A percentile compares a stretch with the other conserved stretches of the same genome.
These are phyloP conservation scores for Pterois miles DNA, from an alignment of 2,797 vertebrate species.

Conservation along the genomic window DNA sequence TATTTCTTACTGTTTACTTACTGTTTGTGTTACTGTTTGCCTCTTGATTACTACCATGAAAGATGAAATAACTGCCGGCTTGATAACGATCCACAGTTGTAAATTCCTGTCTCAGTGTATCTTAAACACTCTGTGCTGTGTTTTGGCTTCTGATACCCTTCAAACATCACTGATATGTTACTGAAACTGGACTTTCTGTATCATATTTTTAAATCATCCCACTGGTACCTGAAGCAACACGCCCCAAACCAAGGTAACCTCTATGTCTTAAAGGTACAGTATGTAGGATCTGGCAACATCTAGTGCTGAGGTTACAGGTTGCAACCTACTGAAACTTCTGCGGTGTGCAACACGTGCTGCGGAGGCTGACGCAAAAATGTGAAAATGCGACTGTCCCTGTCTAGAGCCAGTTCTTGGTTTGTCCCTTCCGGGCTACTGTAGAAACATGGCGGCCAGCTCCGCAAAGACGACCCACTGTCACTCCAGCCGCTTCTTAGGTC, in stretches of 20 bases:
- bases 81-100: neutral
- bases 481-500: too few species aligned
- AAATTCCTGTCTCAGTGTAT: neutral
- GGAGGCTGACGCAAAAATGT: too few species aligned
- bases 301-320: too few species aligned
- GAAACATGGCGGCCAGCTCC: too few species aligned
- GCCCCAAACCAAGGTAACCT: neutral
- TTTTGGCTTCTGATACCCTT: neutral
- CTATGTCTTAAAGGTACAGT: neutral
- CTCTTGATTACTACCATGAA: neutral
- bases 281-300: too few species aligned
- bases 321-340: too few species aligned
- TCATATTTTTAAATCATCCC: neutral
- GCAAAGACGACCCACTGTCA: too few species aligned
- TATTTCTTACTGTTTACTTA: neutral
- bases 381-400: too few species aligned
- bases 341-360: too few species aligned
- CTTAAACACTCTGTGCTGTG: neutral
- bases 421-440: too few species aligned
- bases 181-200: neutral
- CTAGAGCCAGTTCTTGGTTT: too few species aligned
- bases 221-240: neutral
- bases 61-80: neutral
- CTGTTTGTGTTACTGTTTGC: neutral
- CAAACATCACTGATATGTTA: neutral